Evolutionary conservation across 2,888 invertebrate genomes (phyloP).

Genomic region (Malacosoma neustria): DNA sequence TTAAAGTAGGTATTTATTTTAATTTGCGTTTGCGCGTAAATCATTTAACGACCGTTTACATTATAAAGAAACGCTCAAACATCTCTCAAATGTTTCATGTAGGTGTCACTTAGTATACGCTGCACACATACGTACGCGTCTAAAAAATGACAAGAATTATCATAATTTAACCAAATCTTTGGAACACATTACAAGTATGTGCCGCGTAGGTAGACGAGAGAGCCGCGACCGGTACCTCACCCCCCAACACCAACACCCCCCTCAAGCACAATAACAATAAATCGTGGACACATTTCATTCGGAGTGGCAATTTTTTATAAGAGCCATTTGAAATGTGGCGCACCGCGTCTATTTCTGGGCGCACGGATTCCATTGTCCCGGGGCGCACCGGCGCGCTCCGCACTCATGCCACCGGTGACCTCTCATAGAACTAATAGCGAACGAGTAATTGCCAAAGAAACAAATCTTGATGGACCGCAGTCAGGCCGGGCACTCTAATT

Average conservation of each 20-base stretch:
- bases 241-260: neutral
- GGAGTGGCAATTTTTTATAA: neutral
- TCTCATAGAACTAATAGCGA: too few relatives aligned
- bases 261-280: neutral
- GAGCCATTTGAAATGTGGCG: neutral
- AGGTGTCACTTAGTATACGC: neutral
- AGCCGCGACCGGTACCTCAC: neutral
- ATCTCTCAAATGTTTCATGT: neutral
- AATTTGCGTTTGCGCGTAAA: too few relatives aligned
- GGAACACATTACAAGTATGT: neutral
- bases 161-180: neutral
- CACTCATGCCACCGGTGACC: neutral
- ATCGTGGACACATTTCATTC: neutral
- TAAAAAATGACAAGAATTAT: neutral
- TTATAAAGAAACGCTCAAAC: neutral
- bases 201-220: neutral
- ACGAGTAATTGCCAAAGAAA: neutral
- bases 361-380: constrained; percentile 2
- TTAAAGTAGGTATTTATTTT: too few relatives aligned
- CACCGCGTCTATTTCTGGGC: constrained; percentile 1
- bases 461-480: too few relatives aligned
- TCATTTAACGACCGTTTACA: neutral
- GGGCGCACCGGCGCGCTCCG: constrained; percentile 1
- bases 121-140: neutral
- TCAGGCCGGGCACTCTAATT: too few relatives aligned